Evolutionary conservation across 2,888 invertebrate genomes (phyloP), one percentile per base, ranked within the genome.

Genomic region (Thalpophila matura): DNA sequence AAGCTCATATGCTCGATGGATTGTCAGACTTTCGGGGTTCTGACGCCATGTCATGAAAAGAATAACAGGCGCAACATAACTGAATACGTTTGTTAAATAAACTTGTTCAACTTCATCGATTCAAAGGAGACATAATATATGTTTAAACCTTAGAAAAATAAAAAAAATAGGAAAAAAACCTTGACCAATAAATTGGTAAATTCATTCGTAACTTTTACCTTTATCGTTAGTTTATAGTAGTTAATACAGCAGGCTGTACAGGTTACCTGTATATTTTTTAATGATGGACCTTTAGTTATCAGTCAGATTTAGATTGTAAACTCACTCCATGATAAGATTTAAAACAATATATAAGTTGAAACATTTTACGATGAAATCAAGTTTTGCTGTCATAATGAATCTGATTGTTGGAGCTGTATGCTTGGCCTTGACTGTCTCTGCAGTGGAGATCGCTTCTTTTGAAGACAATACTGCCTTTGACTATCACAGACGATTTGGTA

Each of bases 401-500:
- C 14, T 61, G 10, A 35, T 50, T 29, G 22, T 61, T 16, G 54
- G 24, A 37, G 51, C 18, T 35, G 18, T 66, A 33, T 51, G 24
- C n/a, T 55, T 74, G 38, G 26, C 35, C 18, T 33, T 74, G 35
- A 42, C 40, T 2, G 46, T 54, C 14, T 42, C 35, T 43, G 40
- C 47, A 43, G 47, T 26, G 14, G 53, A 61, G 33, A 33, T 27
- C n/a, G 14, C 38, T 49, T 9, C 31, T n/a, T n/a, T n/a, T 24
- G 6, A 29, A 14, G 10, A n/a, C 16, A 51, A 33, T 40, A 14
- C 45, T 12, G 49, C 68, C 1, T 56, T 18, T 9, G 53, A 38
- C 18, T 74, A 76, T 29, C 74, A 74, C 22, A 31, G 37, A 26
- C 86, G 64, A 51, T 22, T 83, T 40, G 91, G 91, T 63, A 89